Evolutionary conservation across 2,797 vertebrate species (phyloP), one percentile per base, ranked within the genome.

Genomic region (Leptodactylus fallax): DNA sequence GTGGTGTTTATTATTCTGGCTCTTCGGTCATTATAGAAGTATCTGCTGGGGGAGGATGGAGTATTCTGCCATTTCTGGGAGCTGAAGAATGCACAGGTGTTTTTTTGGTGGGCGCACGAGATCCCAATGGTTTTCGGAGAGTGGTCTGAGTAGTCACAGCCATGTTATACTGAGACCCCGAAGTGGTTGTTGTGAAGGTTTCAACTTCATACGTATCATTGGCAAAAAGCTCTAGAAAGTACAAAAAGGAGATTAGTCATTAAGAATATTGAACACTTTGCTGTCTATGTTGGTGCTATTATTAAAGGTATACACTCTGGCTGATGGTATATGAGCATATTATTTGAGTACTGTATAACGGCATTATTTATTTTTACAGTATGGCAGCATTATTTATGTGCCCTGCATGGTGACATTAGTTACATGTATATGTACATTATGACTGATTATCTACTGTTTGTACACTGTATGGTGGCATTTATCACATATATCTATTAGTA

Each of bases 201-300:
- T 87, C 74, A n/a, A 65, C 72, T 71, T 83, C 88, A 87, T 89
- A 72, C 3, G 85, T 86, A 63, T 72, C 25, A 81, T 72, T 86
- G 81, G 72, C 36, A 55, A 25, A 14, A 79, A 86, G 80, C 19
- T 86, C 88, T 89, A 49, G 17, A 81, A 5, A 65, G 51, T 25
- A 65, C 25, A 83, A 84, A 79, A 65, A 71, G 72, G 55, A 69
- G 49, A 17, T 25, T 9, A 83, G 7, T 25, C 27, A 53, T 21
- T 53, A 12, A 10, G 8, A 7, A 11, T 12, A 12, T 5, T 10
- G 51, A 7, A 53, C 51, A 10, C 51, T 53, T 7, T 53, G 51
- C 53, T 55, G 53, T 55, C 10, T 9, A 13, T 55, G 13, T 13
- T 55, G 11, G 53, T 11, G 53, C 53, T 55, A 13, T 13, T 55